Conservation (phyloP, 2,888 invertebrate genomes). For the Trypoxylon attenuatum region DNA sequence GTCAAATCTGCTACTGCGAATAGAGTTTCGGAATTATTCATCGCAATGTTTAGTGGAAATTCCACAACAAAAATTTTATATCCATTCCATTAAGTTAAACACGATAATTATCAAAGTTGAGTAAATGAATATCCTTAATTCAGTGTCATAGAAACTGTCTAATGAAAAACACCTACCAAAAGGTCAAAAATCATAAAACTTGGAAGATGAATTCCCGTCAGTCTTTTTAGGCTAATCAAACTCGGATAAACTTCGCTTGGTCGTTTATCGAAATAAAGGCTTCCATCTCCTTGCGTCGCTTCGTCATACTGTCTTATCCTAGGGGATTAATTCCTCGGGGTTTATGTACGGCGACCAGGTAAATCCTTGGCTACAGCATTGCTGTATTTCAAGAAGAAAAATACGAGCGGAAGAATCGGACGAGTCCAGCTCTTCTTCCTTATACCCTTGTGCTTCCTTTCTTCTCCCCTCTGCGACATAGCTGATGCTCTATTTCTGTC, state of each 20-base stretch:
- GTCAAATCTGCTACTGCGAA: too few relatives aligned
- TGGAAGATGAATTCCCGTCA: slow-evolving; percentile 36
- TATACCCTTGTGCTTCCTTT: background rate
- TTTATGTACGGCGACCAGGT: slow-evolving; percentile 55
- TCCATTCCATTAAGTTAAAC: too few relatives aligned
- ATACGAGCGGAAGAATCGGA: slow-evolving; percentile 47
- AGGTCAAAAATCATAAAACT: slow-evolving; percentile 6
- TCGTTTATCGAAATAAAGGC: slow-evolving; percentile 49
- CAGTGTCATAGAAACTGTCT: background rate
- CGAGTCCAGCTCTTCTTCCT: slow-evolving; percentile 23
- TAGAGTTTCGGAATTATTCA: too few relatives aligned
- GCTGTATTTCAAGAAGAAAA: slow-evolving; percentile 51
- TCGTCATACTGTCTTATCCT: slow-evolving; percentile 61
- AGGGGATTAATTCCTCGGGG: slow-evolving; percentile 64
- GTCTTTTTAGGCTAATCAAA: slow-evolving; percentile 66
- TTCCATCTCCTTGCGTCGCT: slow-evolving; percentile 44
- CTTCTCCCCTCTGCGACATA: background rate
- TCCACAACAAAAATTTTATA: too few relatives aligned
- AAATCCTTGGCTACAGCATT: slow-evolving; percentile 48
- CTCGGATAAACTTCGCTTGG: slow-evolving; percentile 59
- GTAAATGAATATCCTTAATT: background rate
- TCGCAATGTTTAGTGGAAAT: too few relatives aligned
- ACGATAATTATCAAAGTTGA: too few relatives aligned
- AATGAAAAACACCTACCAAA: background rate
- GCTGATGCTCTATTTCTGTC: too few relatives aligned